Evolutionary conservation across 2,888 invertebrate species (phyloP).

Genomic region (Callosobruchus maculatus): DNA sequence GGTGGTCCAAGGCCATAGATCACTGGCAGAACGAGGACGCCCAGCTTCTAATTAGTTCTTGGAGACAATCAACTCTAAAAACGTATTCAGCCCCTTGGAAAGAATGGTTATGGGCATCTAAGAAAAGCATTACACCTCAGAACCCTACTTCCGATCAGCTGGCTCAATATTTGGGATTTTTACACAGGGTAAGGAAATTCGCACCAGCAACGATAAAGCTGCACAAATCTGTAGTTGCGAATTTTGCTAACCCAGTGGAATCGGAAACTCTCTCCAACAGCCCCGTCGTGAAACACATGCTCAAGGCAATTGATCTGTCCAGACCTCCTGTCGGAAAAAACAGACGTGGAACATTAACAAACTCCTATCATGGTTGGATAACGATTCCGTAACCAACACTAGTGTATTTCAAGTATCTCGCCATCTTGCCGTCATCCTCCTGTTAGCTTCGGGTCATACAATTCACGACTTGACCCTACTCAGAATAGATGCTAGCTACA

Average conservation of each 20-base stretch:
- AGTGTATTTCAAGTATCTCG: constrained; percentile 18
- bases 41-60: constrained; percentile 13
- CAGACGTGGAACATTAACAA: constrained; percentile 11
- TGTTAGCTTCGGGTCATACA: constrained; percentile 15
- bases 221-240: constrained; percentile 26
- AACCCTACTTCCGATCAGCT: constrained; percentile 10
- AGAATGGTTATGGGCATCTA: constrained; percentile 11
- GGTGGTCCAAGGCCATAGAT: constrained; percentile 21
- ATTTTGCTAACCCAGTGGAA: constrained; percentile 5
- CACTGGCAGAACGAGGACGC: constrained; percentile 22
- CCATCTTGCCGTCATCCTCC: constrained; percentile 10
- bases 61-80: constrained; percentile 17
- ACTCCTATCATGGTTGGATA: constrained; percentile 10
- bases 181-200: constrained; percentile 17
- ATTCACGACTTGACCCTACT: constrained; percentile 18
- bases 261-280: neutral
- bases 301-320: constrained; percentile 8
- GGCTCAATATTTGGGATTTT: constrained; percentile 14
- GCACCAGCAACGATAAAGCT: constrained; percentile 23
- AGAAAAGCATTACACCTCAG: constrained; percentile 5
- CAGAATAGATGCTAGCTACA: constrained; percentile 5
- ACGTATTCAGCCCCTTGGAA: constrained; percentile 20
- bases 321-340: constrained; percentile 1
- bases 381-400: neutral
- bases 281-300: constrained; percentile 7